A percentile compares a stretch with the other conserved stretches of the same genome.
Conservation (phyloP, 2,888 invertebrate species). For the Pollenia angustigena region DNA sequence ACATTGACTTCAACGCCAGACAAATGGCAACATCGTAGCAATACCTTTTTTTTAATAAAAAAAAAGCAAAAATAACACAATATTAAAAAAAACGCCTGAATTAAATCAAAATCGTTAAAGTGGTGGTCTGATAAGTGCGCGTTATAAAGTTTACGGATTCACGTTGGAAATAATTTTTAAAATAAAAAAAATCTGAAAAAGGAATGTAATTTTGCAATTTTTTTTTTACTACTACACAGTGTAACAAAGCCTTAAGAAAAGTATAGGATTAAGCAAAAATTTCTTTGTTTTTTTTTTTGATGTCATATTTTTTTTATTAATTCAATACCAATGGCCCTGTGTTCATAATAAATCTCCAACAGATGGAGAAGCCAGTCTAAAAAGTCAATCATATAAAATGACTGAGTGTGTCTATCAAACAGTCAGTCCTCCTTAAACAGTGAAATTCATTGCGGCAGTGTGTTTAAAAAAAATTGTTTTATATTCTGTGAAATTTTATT, state of each 20-base stretch:
- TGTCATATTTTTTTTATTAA: neutral
- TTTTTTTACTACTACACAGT: neutral
- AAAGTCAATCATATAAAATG: slow-evolving; percentile 44
- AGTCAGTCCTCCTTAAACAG: slow-evolving; percentile 25
- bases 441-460: neutral
- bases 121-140: neutral
- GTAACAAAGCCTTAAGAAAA: slow-evolving; percentile 10
- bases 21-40: slow-evolving; percentile 58
- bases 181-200: neutral
- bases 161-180: neutral
- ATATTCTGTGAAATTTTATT: slow-evolving; percentile 37
- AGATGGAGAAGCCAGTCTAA: neutral
- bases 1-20: slow-evolving; percentile 62
- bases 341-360: neutral
- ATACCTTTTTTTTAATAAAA: neutral
- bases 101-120: neutral
- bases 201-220: neutral
- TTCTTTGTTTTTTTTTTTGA: neutral
- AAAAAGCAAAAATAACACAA: slow-evolving; percentile 16
- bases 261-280: neutral
- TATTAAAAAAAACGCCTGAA: neutral
- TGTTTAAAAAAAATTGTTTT: neutral
- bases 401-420: slow-evolving; percentile 30
- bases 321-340: neutral
- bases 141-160: neutral